phyloP scores from a whole-genome alignment of 2,888 invertebrate genomes.

The Halictus quadricinctus region DNA sequence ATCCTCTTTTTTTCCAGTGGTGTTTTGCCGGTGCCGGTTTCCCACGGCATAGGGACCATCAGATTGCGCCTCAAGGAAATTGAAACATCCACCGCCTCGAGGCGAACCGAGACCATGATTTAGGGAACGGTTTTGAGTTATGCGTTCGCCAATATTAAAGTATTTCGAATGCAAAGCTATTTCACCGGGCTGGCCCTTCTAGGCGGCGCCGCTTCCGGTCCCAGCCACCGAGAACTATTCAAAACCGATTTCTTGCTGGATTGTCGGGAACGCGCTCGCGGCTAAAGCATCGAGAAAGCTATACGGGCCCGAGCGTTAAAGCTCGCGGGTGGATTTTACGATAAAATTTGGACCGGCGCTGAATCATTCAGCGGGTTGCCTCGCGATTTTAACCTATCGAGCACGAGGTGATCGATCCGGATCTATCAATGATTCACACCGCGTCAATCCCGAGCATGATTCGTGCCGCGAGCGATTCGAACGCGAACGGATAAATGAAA shows the following conservation, averaged over 20 bases:
- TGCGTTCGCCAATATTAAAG: conserved; percentile 77
- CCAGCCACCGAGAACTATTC: background rate
- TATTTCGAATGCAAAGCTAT: conserved; percentile 78
- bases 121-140: conserved; percentile 81
- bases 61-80: conserved; percentile 91
- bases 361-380: conserved; percentile 41
- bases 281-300: conserved; percentile 15
- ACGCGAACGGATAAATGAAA: conserved; percentile 43
- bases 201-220: conserved; percentile 45
- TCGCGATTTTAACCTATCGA: conserved; percentile 36
- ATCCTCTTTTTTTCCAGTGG: conserved; percentile 10
- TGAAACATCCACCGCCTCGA: conserved; percentile 85
- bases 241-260: background rate
- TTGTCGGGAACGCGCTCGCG: background rate
- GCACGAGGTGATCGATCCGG: conserved; percentile 30
- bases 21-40: conserved; percentile 27
- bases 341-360: conserved; percentile 30
- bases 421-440: conserved; percentile 50
- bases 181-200: conserved; percentile 53
- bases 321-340: conserved; percentile 22
- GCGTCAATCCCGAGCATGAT: conserved; percentile 32
- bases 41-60: conserved; percentile 81
- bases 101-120: conserved; percentile 79
- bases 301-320: conserved; percentile 12
- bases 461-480: conserved; percentile 1